These are phyloP conservation scores for Apocheima hispidaria DNA, from an alignment of 2,888 invertebrate species.

Conservation along the genomic window DNA sequence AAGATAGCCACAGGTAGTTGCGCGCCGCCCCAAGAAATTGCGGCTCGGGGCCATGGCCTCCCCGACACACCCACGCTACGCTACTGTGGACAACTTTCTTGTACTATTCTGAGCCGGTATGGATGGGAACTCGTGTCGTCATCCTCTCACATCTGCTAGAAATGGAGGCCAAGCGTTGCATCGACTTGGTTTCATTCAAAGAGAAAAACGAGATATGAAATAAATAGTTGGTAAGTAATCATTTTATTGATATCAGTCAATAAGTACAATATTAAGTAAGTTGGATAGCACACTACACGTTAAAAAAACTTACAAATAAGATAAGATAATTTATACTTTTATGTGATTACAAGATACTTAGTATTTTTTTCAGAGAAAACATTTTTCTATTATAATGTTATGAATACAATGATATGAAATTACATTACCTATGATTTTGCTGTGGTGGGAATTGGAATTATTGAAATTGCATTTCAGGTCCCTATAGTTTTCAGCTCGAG, in stretches of 20 bases:
- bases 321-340: slow-evolving; percentile 18
- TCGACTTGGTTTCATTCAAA: neutral
- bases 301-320: slow-evolving; percentile 24
- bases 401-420: slow-evolving; percentile 15
- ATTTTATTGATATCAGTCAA: slow-evolving; percentile 50
- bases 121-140: no score
- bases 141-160: no score
- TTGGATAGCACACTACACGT: slow-evolving; percentile 36
- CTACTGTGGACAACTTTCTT: no score
- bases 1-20: no score
- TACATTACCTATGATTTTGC: slow-evolving; percentile 2
- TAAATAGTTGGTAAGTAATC: slow-evolving; percentile 29
- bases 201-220: slow-evolving; percentile 4
- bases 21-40: no score
- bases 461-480: slow-evolving; percentile 66
- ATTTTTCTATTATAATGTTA: neutral
- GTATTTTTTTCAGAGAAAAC: slow-evolving; percentile 1
- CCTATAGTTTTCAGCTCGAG: slow-evolving; percentile 41
- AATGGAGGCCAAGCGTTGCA: no score
- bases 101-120: no score
- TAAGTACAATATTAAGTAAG: slow-evolving; percentile 41
- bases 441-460: slow-evolving; percentile 66
- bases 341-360: neutral
- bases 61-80: no score
- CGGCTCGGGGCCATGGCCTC: no score